A percentile compares a stretch with the other conserved stretches of the same genome.
These are phyloP conservation scores for Ceratina australensis DNA, from an alignment of 1,140 invertebrate species.

Conservation along the genomic window DNA sequence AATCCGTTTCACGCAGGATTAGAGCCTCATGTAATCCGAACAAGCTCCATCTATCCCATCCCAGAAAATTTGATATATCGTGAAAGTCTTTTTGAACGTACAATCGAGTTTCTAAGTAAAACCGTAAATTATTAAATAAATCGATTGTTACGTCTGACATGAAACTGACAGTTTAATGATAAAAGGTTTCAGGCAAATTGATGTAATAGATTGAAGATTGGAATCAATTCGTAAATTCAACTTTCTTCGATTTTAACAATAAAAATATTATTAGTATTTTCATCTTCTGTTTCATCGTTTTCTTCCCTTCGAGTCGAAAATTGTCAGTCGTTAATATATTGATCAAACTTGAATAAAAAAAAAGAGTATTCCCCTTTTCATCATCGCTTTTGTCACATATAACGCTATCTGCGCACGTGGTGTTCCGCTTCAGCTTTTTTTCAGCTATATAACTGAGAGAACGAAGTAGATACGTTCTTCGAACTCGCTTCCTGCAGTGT, in stretches of 20 bases:
- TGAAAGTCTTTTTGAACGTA: slow-evolving; percentile 1
- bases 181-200: too few species aligned
- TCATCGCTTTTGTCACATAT: slow-evolving; percentile 49
- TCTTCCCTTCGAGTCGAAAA: not conserved
- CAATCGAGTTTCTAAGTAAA: not conserved
- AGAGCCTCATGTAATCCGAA: slow-evolving; percentile 11
- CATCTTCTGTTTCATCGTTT: not conserved
- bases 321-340: not conserved
- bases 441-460: slow-evolving; percentile 41
- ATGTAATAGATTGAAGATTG: too few species aligned
- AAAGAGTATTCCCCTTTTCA: slow-evolving; percentile 7
- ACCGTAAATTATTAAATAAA: not conserved
- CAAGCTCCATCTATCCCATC: too few species aligned
- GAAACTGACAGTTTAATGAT: too few species aligned
- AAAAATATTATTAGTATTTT: too few species aligned
- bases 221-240: too few species aligned
- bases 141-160: too few species aligned
- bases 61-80: not conserved
- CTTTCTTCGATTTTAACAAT: too few species aligned
- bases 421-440: slow-evolving; percentile 59
- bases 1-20: slow-evolving; percentile 15
- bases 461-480: slow-evolving; percentile 44
- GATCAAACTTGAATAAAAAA: too few species aligned
- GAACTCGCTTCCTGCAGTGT: slow-evolving; percentile 52
- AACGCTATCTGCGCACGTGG: slow-evolving; percentile 59